phyloP scores from a whole-genome alignment of 2,113 vertebrate species.

The Cebus imitator region DNA sequence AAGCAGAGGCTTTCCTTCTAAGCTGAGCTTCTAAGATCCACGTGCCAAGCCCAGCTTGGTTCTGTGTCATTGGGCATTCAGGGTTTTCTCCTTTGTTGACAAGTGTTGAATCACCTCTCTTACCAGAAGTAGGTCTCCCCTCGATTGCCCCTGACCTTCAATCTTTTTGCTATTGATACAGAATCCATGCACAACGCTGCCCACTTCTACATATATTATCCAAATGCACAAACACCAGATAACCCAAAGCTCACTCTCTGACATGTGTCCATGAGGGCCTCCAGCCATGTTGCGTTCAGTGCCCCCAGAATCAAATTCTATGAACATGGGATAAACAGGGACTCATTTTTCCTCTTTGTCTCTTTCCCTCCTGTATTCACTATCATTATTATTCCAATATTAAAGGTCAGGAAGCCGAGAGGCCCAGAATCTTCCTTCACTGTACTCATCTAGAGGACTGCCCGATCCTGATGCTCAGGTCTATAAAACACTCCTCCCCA shows the following conservation, averaged over 20 bases:
- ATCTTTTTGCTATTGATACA: not conserved
- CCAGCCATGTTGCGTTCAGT: not conserved
- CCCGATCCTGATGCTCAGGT: not conserved
- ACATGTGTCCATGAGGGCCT: not conserved
- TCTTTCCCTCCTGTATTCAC: not conserved
- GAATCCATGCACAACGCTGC: not conserved
- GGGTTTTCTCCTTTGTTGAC: not conserved
- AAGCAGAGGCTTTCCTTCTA: not conserved
- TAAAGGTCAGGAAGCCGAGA: not conserved
- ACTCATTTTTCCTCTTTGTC: not conserved
- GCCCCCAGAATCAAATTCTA: not conserved
- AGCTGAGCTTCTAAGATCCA: not conserved
- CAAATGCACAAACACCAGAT: not conserved
- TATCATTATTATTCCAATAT: not conserved
- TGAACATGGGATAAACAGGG: not conserved
- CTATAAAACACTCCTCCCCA: not conserved
- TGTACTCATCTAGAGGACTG: not conserved
- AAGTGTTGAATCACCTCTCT: not conserved
- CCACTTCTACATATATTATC: not conserved
- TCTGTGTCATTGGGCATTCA: not conserved
- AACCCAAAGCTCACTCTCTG: not conserved
- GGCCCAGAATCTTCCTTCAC: not conserved
- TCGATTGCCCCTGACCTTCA: not conserved
- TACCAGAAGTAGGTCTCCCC: not conserved
- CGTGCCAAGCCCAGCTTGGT: not conserved